phyloP scores from a whole-genome alignment of 2,797 vertebrate genomes.

The Alcedo quadribrachys region DNA sequence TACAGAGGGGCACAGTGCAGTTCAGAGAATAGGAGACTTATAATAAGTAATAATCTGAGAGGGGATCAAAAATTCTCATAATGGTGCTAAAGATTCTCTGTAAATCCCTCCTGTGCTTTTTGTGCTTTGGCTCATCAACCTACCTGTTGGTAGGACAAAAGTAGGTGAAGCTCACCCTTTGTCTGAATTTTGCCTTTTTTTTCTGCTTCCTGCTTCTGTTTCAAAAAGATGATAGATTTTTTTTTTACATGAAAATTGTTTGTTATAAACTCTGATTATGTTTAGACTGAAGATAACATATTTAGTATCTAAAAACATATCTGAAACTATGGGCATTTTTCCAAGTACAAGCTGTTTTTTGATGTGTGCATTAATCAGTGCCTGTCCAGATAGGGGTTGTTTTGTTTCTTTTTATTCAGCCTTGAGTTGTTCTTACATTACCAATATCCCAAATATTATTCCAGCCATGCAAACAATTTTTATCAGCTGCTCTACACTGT shows the following conservation, averaged over 20 bases:
- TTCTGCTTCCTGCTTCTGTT: background rate
- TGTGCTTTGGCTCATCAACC: slow-evolving; percentile 24
- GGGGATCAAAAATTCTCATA: slow-evolving; percentile 17
- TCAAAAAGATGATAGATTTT: background rate
- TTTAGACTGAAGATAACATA: background rate
- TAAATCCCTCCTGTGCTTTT: slow-evolving; percentile 9
- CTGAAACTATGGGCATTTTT: background rate
- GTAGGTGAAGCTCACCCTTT: background rate
- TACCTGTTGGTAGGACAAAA: background rate
- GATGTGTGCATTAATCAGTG: background rate
- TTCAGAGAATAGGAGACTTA: background rate
- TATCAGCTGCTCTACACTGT: background rate
- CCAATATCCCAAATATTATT: background rate
- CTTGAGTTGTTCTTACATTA: background rate
- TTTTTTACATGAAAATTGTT: background rate
- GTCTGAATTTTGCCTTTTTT: background rate
- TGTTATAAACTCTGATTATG: background rate
- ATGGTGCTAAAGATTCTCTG: slow-evolving; percentile 22
- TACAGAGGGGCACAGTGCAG: background rate
- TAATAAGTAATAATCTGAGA: slow-evolving; percentile 20
- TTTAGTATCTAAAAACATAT: background rate
- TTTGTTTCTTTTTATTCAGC: background rate
- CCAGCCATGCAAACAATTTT: background rate
- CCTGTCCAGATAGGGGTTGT: background rate
- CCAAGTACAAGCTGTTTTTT: background rate